Base-by-base conservation (phyloP, 2,888 invertebrate genomes). In the Parnassius mnemosyne region DNA sequence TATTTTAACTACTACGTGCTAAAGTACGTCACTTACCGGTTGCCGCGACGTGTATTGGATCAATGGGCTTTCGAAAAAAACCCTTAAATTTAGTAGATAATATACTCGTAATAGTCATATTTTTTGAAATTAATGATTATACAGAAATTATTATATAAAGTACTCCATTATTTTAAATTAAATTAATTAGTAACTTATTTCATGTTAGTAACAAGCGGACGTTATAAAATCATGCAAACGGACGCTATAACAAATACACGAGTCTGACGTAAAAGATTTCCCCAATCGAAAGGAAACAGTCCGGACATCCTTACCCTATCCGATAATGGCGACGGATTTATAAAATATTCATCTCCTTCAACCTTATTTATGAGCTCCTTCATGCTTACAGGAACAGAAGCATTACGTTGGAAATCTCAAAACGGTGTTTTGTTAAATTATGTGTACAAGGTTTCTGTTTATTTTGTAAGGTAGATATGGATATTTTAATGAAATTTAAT, bases 321-420 rank as follows among this genome's bases (percentile, higher is more conserved):
- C 83, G 79, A 86, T 85, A 85, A 84, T 81, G 85, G 83, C 76
- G 75, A 73, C 76, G 77, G 76, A 78, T 81, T 77, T 79, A 85
- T 86, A 81, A 86, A 87, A 86, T 85, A 87, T 87, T 85, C 85
- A 86, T 71, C 73, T 71, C 72, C 74, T 76, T 76, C 81, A 79
- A 82, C 79, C 81, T 84, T 85, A 85, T 85, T 85, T 85, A 85
- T 84, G 83, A 83, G 82, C 69, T 73, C 75, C 71, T 78, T 76
- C 74, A 75, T 78, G 74, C 71, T 74, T 66, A 66, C 66, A 65
- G 70, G 74, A 78, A 84, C 80, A 80, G 80, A 79, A 80, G 78
- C 79, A 77, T 75, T 69, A 69, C 61, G 68, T 70, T 68, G 68
- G 69, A 62, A 67, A 66, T 69, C 65, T 73, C 74, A 72, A 74